Base-by-base conservation (phyloP, 2,113 vertebrate species). In the Anolis carolinensis region DNA sequence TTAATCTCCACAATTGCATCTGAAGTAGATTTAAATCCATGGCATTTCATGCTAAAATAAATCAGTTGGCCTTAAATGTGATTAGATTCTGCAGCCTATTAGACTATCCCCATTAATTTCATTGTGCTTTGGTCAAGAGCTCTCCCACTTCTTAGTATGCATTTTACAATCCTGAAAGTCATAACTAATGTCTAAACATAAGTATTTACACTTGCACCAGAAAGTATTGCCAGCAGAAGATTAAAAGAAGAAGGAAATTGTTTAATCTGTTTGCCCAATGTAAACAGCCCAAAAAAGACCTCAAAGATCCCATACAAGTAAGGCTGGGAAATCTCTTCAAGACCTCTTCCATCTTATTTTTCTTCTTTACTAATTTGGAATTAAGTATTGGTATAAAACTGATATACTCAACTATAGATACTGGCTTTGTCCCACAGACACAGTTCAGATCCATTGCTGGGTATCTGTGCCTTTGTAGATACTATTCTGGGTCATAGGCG, bases 381-480 rank as follows among this genome's bases (percentile, higher is more conserved):
- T 88, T 91, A 83, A 81, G 78, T 86, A 71, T 89, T 79, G 52
- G 21, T 89, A 83, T 85, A 79, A 93, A 94, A 87, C 59, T 32
- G 27, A 82, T 90, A 85, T 89, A 83, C 84, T 70, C 79, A 82
- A 50, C 90, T 88, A 91, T 82, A 84, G 81, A 79, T 25, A 86
- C 87, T 91, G 87, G 72, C 52, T 23, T 62, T 52, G 36, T 23
- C 63, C 34, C 55, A 30, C 87, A 81, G 11, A 70, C 23, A 50
- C 52, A 74, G 88, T 90, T n/a, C 88, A 83, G 86, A 88, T 81
- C 71, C 86, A 86, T 89, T 93, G 86, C 84, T 90, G 82, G 91
- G 78, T 84, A 93, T 92, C 80, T 79, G 88, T 93, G 90, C 36
- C 94, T 94, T 93, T 91, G 90, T 94, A 92, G 92, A 87, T 92